Conservation (phyloP, 2,888 invertebrate species). For the Thyatira batis region DNA sequence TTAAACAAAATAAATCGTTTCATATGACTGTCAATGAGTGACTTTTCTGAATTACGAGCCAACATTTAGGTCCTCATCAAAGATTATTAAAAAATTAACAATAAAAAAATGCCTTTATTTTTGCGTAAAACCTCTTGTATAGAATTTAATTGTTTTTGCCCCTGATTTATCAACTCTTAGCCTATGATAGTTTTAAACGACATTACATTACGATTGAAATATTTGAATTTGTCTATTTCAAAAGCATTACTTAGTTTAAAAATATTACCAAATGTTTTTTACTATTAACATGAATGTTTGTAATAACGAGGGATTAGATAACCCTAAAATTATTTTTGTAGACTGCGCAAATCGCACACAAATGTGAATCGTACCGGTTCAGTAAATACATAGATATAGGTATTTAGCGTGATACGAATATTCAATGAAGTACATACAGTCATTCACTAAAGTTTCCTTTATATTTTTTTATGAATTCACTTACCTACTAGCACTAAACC, state of each 20-base stretch:
- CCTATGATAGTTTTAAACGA: too few relatives aligned
- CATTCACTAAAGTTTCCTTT: neutral
- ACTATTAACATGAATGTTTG: slow-evolving; percentile 20
- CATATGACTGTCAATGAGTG: too few relatives aligned
- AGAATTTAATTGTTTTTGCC: too few relatives aligned
- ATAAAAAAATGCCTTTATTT: too few relatives aligned
- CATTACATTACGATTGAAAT: too few relatives aligned
- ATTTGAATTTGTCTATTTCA: too few relatives aligned
- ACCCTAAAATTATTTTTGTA: slow-evolving; percentile 29
- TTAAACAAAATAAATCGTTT: neutral
- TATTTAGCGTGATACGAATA: slow-evolving; percentile 33
- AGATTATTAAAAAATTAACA: too few relatives aligned
- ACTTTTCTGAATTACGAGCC: neutral
- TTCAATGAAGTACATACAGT: slow-evolving; percentile 11
- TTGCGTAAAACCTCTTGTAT: too few relatives aligned
- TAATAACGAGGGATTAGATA: slow-evolving; percentile 19
- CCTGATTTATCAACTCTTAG: too few relatives aligned
- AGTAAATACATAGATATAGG: slow-evolving; percentile 30
- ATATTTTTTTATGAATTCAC: neutral
- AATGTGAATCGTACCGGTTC: slow-evolving; percentile 24
- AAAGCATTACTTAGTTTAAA: too few relatives aligned
- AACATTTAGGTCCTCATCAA: neutral
- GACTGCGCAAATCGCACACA: slow-evolving; percentile 25
- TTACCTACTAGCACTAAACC: too few relatives aligned
- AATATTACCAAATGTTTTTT: slow-evolving; percentile 4